Base-by-base conservation (phyloP, 2,888 invertebrate genomes). In the Synanthedon formicaeformis region DNA sequence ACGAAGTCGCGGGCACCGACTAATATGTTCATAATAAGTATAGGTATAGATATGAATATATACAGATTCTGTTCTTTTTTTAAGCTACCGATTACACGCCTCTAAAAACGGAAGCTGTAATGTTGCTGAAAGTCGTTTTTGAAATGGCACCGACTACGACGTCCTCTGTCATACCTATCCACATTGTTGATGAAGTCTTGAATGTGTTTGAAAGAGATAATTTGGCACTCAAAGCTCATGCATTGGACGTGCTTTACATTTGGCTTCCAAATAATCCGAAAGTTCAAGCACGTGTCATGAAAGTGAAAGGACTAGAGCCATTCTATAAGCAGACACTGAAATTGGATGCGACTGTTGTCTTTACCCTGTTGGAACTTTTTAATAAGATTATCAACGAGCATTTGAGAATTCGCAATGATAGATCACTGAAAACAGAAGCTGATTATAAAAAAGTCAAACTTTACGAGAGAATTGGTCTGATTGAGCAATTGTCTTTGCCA, bases 181-280 rank as follows among this genome's bases (percentile, higher is more conserved):
- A 58, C 45, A 56, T 79, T 8, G 56, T 83, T 0, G 81, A 82
- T 50, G 67, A 62, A 56, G 41, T 85, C 2, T 45, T 86, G 12
- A 73, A 80, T 45, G 69, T 83, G 18, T 82, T 80, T 52, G 58
- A 65, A 1, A 77, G 75, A 8, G 56, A 68, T 0, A 73, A 73
- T 55, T 53, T 75, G 11, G 71, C 62, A 8, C 50, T 79, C 1
- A 85, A 84, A 60, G 69, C 71, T 0, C 67, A 72, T 14, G 68
- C 71, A 0, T 52, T 85, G 41, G 79, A 84, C 48, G 62, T 85
- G 1, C 54, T 86, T 2, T 56, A 61, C 34, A 34, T 60, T 13
- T 85, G 82, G 85, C 56, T 86, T 12, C 84, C 82, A 2, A 69
- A 69, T 0, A 81, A 79, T 40, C 81, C 83, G 0, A 67, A 60